These are phyloP conservation scores for Sesamia inferens DNA, from an alignment of 2,888 invertebrate species.

Conservation along the genomic window DNA sequence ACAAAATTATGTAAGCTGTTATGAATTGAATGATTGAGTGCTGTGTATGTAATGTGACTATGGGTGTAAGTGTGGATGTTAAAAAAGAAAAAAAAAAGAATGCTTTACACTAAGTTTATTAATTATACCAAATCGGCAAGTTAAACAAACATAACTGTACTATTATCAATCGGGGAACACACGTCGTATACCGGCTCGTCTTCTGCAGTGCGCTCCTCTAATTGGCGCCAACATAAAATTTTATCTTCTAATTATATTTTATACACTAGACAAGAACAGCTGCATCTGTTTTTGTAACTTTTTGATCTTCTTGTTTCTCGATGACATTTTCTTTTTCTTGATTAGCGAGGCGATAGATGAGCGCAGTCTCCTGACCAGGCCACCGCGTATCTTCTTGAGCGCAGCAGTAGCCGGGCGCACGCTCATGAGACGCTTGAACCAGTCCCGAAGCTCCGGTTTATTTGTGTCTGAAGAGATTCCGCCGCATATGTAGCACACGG, in stretches of 20 bases:
- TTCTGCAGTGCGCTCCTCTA: too few relatives aligned
- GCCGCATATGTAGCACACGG: too few relatives aligned
- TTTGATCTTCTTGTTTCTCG: slow-evolving; percentile 75
- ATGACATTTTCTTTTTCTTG: slow-evolving; percentile 68
- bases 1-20: too few relatives aligned
- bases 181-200: too few relatives aligned
- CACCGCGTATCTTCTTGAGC: slow-evolving; percentile 70
- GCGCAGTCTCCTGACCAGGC: slow-evolving; percentile 73
- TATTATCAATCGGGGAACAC: too few relatives aligned
- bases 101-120: slow-evolving; percentile 87
- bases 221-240: slow-evolving; percentile 64
- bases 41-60: too few relatives aligned
- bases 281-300: slow-evolving; percentile 77
- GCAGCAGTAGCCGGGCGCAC: slow-evolving; percentile 66
- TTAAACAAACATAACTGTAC: too few relatives aligned
- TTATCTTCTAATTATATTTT: slow-evolving; percentile 71
- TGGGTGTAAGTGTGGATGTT: too few relatives aligned
- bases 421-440: slow-evolving; percentile 1
- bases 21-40: too few relatives aligned
- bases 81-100: slow-evolving; percentile 57
- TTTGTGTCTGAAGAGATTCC: slow-evolving; percentile 68
- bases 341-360: slow-evolving; percentile 70
- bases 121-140: slow-evolving; percentile 70
- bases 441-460: slow-evolving; percentile 55
- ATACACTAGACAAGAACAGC: slow-evolving; percentile 82